Evolutionary conservation across 1,140 invertebrate genomes (phyloP).

Genomic region (Acyrthosiphon pisum): DNA sequence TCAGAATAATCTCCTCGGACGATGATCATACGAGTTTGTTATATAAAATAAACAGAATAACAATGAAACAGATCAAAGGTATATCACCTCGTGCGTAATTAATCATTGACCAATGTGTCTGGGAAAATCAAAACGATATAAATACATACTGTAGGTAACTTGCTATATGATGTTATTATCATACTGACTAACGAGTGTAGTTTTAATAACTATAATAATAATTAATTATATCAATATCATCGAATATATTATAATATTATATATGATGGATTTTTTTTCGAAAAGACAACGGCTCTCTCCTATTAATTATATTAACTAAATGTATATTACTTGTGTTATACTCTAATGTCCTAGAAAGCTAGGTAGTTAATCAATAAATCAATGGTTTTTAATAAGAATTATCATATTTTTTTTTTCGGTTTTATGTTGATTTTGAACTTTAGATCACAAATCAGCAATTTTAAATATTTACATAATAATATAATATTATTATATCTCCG

Average conservation of each 20-base stretch:
- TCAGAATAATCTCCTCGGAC: background rate
- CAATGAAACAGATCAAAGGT: conserved; percentile 4
- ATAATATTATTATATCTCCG: background rate
- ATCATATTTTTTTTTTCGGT: background rate
- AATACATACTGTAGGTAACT: background rate
- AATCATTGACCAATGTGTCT: conserved; percentile 4
- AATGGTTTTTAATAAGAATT: background rate
- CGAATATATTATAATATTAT: background rate
- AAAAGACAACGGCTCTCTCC: background rate
- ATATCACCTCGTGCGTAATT: background rate
- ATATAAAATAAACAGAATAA: background rate
- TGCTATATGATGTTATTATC: background rate
- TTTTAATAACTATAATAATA: background rate
- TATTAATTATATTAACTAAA: background rate
- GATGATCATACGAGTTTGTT: background rate
- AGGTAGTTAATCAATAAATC: background rate
- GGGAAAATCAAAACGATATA: background rate
- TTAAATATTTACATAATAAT: background rate
- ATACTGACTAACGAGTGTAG: background rate
- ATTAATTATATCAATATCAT: background rate
- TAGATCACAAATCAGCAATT: background rate
- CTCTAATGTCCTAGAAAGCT: background rate
- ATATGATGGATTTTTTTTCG: background rate
- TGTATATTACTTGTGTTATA: background rate
- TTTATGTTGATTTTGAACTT: background rate